These are phyloP conservation scores for Trissonchulus latispiculum DNA, from an alignment of 2,888 invertebrate genomes.

Conservation along the genomic window DNA sequence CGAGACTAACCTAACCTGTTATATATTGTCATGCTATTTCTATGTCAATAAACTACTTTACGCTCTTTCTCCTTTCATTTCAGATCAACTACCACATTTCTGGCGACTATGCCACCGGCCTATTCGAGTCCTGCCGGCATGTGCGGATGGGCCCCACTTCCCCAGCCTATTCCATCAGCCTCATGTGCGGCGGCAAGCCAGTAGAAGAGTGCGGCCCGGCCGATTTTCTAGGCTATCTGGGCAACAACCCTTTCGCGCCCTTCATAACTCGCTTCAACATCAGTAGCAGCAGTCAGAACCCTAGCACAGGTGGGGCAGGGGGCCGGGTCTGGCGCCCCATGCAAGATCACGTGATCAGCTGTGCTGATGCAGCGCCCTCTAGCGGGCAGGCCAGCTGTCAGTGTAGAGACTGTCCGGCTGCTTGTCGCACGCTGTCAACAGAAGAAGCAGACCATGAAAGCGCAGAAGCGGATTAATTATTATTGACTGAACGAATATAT, in stretches of 20 bases:
- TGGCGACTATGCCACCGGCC: neutral
- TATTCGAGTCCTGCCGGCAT: slow-evolving; percentile 12
- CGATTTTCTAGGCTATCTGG: slow-evolving; percentile 6
- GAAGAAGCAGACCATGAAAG: no score
- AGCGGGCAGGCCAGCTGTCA: neutral
- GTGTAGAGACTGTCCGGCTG: neutral
- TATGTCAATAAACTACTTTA: no score
- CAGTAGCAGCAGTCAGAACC: no score
- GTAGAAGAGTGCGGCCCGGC: neutral
- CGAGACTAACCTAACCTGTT: no score
- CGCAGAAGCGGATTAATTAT: no score
- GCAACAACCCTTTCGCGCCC: slow-evolving; percentile 1
- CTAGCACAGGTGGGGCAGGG: no score
- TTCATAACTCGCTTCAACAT: slow-evolving; percentile 5
- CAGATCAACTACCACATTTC: neutral
- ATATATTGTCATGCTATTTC: no score
- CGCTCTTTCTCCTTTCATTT: no score
- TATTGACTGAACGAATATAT: no score
- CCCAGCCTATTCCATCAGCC: neutral
- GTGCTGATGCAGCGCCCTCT: neutral
- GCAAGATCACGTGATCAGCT: neutral
- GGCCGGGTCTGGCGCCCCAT: no score
- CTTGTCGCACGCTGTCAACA: no score
- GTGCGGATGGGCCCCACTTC: neutral
- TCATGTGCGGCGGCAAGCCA: slow-evolving; percentile 9